Percentiles rank a stretch among this genome's conserved stretches.
phyloP scores from a whole-genome alignment of 2,888 invertebrate genomes.

The Mellilla xanthometata region DNA sequence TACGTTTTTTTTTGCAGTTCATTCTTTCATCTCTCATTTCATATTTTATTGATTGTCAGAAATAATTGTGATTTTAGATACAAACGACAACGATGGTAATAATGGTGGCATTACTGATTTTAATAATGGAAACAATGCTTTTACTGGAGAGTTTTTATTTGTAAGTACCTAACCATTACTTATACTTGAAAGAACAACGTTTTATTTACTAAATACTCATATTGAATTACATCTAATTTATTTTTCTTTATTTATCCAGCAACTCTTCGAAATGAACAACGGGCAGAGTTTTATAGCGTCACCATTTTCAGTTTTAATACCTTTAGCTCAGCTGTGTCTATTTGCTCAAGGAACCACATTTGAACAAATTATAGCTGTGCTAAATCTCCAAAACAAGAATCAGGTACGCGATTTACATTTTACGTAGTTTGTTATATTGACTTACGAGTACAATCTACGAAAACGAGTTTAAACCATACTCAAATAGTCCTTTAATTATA shows the following conservation, averaged over 20 bases:
- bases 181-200: too few relatives aligned
- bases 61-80: too few relatives aligned
- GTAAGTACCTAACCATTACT: background rate
- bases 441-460: too few relatives aligned
- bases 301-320: conserved; percentile 11
- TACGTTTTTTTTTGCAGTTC: too few relatives aligned
- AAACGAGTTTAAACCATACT: too few relatives aligned
- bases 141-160: conserved; percentile 10
- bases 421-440: too few relatives aligned
- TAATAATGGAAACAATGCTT: conserved; percentile 2
- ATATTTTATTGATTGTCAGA: too few relatives aligned
- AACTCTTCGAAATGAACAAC: conserved; percentile 1
- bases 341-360: conserved; percentile 2
- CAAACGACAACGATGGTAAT: background rate
- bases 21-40: too few relatives aligned
- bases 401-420: background rate
- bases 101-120: background rate
- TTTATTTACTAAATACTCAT: too few relatives aligned
- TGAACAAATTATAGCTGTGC: background rate
- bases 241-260: too few relatives aligned
- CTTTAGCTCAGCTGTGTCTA: conserved; percentile 1
- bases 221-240: too few relatives aligned
- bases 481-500: too few relatives aligned
- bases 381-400: background rate
- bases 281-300: conserved; percentile 11